Base-by-base conservation (phyloP, 2,888 invertebrate species). In the Patella pellucida region DNA sequence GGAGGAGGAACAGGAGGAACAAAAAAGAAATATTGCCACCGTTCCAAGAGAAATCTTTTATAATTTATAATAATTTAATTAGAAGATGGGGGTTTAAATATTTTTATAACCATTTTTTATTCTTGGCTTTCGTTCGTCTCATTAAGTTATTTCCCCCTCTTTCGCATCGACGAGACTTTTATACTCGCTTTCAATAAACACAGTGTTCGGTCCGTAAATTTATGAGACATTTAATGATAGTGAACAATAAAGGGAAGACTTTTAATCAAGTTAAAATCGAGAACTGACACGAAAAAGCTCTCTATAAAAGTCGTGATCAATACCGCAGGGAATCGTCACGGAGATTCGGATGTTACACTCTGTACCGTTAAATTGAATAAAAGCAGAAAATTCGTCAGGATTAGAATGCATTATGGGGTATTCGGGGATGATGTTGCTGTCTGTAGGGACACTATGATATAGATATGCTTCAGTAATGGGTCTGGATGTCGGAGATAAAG, bases 331-430 rank as follows among this genome's bases (percentile, higher is more conserved):
- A 75, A 41, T 41, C 41, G 56, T 52, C 62, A 51, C 23, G 62
- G 67, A 75, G 62, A 75, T 70, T 70, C 67, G 51, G 71, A 71
- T 75, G 71, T 31, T 67, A 68, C 56, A 50, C 67, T 41, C 50
- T 75, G 68, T 75, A 71, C 68, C 73, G 69, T 68, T 70, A 71
- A 76, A 76, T 74, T 77, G 77, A 77, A 74, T 74, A 74, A 62
- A 41, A 72, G 70, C 72, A 62, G 62, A 69, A 74, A 74, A 72
- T 77, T 74, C 72, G 71, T 67, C 27, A 56, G 72, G 77, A 74
- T 77, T 77, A 76, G 73, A 52, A 73, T 69, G 52, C 69, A 54
- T 69, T 54, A 41, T 52, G 73, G 54, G 68, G 68, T 67, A 73
- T 73, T 73, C 67, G 67, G 52, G 41, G 41, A 41, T 41, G 41